Base-by-base conservation (phyloP, 2,113 vertebrate species). In the Psilopogon haemacephalus region DNA sequence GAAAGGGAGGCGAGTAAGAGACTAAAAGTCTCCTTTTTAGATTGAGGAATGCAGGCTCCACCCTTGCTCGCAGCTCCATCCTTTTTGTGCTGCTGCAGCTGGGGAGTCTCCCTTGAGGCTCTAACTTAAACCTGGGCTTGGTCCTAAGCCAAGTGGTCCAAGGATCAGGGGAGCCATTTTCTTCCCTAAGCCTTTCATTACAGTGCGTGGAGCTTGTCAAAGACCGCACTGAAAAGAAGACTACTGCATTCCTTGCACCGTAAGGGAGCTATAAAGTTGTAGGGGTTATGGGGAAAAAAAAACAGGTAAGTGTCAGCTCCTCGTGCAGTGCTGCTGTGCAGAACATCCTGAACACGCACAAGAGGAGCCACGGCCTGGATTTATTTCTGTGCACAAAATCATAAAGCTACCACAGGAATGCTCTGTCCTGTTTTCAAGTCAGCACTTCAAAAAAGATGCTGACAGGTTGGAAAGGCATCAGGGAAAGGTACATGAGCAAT, bases 11-110 rank as follows among this genome's bases (percentile, higher is more conserved):
- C 3, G 17, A 94, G 90, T 90, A 96, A 94, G 88, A 96, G 95
- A 96, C 94, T 93, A 94, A 86, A 96, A 94, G 95, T 95, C 96
- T 95, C 93, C 94, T 93, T 95, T 95, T 96, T 79, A 95, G 93
- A 73, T 52, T 93, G 94, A 93, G 95, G 95, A 95, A 96, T 96
- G 96, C 89, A 94, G 84, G 74, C 94, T 94, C 96, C 96, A 94
- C 95, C 96, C 96, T 95, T 86, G 96, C 95, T 96, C 70, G 90
- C 80, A 96, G 96, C 96, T 88, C 92, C 92, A 92, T 94, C 86
- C 52, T 96, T 96, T 93, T 90, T 87, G 86, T 96, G 92, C 77
- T 93, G 81, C 75, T 94, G 89, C 93, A 96, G 96, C 94, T 96
- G 95, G 93, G 85, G 90, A 96, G 88, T 93, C 92, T 96, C 86